Evolutionary conservation across 1,140 invertebrate genomes (phyloP), one percentile per base, ranked within the genome.

Genomic region (Bombus vancouverensis): DNA sequence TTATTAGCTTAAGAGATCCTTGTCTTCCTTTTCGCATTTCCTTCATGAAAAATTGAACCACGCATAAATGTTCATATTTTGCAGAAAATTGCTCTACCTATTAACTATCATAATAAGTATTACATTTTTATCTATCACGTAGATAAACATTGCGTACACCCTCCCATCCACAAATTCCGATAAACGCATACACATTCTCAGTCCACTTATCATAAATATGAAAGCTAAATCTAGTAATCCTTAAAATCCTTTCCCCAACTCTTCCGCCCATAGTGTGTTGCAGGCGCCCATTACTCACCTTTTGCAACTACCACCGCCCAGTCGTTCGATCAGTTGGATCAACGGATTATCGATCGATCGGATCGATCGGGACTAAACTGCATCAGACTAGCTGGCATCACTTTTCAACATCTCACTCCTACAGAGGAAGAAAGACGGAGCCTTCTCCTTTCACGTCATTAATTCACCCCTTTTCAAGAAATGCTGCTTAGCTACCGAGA

Each of bases 1-100:
- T n/a, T n/a, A 0, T 28, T 1, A 28, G 8, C 0, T 9, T 0
- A 22, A 53, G 9, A 59, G 3, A 59, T 28, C 9, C 3, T 10
- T 10, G 3, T 28, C 13, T 0, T 1, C 6, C 0, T 15, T 47
- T 3, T 28, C 3, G 9, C 3, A 53, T 22, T 18, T 53, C 47
- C 22, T 18, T 53, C 22, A 22, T 1, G 18, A 28, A 10, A 28
- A 59, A 25, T 28, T 28, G 3, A 59, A 3, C 3, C 25, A 10
- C 0, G 0, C 22, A 3, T 9, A 59, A 59, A 59, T 28, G 3
- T 28, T 59, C 25, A 59, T 18, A 22, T 18, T 53, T 53, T 53
- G 1, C 18, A 22, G 5, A 53, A 6, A 53, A 6, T 18, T 6
- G 2, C 47, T 22, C 0, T 18, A 6, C 15, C 47, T 53, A 53